These are phyloP conservation scores for Coreoperca whiteheadi DNA, from an alignment of 2,113 vertebrate genomes.

Conservation along the genomic window DNA sequence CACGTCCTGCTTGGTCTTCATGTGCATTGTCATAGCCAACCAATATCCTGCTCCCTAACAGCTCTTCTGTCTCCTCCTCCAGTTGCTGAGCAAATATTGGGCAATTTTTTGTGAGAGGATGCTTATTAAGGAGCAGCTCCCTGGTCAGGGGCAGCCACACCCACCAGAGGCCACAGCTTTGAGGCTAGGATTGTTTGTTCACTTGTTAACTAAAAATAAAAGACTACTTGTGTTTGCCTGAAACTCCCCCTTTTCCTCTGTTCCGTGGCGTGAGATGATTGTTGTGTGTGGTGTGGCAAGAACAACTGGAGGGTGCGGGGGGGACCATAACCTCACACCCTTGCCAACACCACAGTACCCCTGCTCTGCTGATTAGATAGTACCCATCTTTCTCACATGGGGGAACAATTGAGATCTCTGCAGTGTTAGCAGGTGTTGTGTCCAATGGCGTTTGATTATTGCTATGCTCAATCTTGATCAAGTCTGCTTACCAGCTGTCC, in stretches of 20 bases:
- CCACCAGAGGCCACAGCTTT: constrained; percentile 76
- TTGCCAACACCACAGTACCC: constrained; percentile 21
- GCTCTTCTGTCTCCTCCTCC: constrained; percentile 62
- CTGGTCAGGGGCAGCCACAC: constrained; percentile 79
- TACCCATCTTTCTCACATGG: constrained; percentile 46
- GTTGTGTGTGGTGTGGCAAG: constrained; percentile 73
- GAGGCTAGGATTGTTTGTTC: constrained; percentile 81
- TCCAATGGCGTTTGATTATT: constrained; percentile 74
- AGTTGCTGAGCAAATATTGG: constrained; percentile 74
- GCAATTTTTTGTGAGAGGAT: constrained; percentile 71
- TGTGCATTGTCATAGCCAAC: constrained; percentile 68
- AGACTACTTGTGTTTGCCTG: constrained; percentile 74
- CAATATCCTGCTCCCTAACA: constrained; percentile 67
- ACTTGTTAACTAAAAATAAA: constrained; percentile 87
- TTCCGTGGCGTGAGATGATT: constrained; percentile 55
- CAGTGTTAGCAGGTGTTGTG: constrained; percentile 75
- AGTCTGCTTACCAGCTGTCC: constrained; percentile 33
- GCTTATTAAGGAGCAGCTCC: constrained; percentile 82
- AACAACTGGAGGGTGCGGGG: constrained; percentile 65
- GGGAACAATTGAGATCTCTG: constrained; percentile 61
- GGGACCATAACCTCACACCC: constrained; percentile 35
- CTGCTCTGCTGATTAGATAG: constrained; percentile 54
- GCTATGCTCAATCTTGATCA: constrained; percentile 77
- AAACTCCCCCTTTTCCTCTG: constrained; percentile 53
- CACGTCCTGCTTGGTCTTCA: constrained; percentile 46